Evolutionary conservation across 2,888 invertebrate species (phyloP).

Genomic region (Melanchra persicariae): DNA sequence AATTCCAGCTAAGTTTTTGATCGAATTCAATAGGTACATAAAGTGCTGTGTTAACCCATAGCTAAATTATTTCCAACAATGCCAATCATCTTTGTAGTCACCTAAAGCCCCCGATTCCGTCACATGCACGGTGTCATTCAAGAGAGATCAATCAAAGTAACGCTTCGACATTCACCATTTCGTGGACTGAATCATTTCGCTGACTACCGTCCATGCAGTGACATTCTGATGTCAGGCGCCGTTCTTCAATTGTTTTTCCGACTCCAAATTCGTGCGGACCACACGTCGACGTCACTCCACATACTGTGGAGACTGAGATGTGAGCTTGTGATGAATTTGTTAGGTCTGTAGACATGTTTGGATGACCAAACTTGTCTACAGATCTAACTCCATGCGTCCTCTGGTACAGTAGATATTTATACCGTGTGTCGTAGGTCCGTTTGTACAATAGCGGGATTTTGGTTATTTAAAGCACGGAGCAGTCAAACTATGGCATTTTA

Average conservation of each 20-base stretch:
- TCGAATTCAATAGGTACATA: too few relatives aligned
- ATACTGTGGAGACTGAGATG: not conserved
- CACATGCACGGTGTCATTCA: not conserved
- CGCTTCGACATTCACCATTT: slow-evolving; percentile 1
- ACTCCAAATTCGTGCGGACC: slow-evolving; percentile 1
- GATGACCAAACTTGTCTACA: too few relatives aligned
- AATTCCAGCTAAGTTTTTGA: too few relatives aligned
- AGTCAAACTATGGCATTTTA: not conserved
- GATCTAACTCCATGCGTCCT: too few relatives aligned
- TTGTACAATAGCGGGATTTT: not conserved
- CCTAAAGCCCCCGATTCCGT: not conserved
- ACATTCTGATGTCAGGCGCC: not conserved
- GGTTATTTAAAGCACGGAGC: too few relatives aligned
- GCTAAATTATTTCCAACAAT: not conserved
- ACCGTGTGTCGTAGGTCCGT: too few relatives aligned
- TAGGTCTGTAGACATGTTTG: not conserved
- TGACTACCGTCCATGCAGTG: not conserved
- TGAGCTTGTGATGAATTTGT: not conserved
- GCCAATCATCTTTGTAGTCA: not conserved
- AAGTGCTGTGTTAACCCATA: not conserved
- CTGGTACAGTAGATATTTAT: too few relatives aligned
- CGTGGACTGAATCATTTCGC: not conserved
- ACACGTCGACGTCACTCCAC: not conserved
- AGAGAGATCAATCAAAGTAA: not conserved
- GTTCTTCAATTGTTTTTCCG: slow-evolving; percentile 1